Conservation (phyloP, 2,797 vertebrate genomes). For the Labeo calbasu region DNA sequence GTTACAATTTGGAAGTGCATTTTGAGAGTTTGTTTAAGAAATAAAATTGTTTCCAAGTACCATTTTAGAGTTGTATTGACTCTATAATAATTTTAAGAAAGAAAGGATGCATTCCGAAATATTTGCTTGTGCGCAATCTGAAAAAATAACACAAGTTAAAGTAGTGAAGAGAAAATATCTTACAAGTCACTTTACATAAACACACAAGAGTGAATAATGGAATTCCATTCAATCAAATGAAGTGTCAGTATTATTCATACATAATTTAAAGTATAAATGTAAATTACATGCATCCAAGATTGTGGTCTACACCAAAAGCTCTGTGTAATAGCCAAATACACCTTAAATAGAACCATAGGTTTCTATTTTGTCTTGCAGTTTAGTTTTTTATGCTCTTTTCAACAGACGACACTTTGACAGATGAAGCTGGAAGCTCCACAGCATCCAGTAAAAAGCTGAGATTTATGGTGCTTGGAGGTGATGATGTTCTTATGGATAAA, state of each 20-base stretch:
- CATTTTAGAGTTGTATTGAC: background rate
- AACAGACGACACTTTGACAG: background rate
- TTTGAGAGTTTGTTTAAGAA: too few species aligned
- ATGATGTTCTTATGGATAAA: background rate
- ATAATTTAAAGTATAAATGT: too few species aligned
- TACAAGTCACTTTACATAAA: background rate
- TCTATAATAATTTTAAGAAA: background rate
- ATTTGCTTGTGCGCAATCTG: background rate
- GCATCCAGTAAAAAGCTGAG: background rate
- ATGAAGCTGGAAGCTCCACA: background rate
- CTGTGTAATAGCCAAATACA: background rate
- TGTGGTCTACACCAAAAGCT: background rate
- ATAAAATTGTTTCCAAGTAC: background rate
- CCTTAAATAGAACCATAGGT: background rate
- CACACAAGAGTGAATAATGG: too few species aligned
- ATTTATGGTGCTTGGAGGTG: slow-evolving; percentile 24
- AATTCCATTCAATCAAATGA: too few species aligned
- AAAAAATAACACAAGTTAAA: too few species aligned
- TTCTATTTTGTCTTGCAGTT: background rate
- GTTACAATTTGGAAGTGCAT: too few species aligned
- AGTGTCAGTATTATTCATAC: too few species aligned
- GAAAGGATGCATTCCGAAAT: background rate
- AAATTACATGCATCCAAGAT: background rate
- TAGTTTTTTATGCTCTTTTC: background rate
- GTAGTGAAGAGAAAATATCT: background rate